phyloP scores from a whole-genome alignment of 2,113 vertebrate species.

The Vombatus ursinus region DNA sequence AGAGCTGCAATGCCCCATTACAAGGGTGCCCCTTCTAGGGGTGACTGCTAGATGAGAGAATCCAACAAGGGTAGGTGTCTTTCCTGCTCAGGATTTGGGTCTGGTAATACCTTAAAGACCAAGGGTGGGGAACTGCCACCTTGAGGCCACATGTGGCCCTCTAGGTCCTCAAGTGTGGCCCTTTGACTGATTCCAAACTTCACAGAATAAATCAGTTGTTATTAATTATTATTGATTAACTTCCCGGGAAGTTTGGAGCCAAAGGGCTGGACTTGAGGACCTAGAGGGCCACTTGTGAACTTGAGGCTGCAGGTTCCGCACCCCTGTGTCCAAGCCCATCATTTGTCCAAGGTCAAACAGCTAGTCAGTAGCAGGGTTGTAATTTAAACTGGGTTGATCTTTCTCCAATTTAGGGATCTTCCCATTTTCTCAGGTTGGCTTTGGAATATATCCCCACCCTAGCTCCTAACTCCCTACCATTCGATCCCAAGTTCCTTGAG shows the following conservation, averaged over 20 bases:
- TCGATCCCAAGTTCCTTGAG: neutral
- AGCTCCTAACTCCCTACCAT: neutral
- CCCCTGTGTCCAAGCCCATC: neutral
- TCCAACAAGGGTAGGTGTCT: neutral
- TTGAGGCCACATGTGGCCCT: neutral
- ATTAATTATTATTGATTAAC: too few relatives aligned
- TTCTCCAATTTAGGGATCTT: neutral
- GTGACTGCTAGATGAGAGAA: neutral
- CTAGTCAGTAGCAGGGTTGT: neutral
- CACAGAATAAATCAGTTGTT: too few relatives aligned
- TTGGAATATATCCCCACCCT: neutral
- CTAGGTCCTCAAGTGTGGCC: too few relatives aligned
- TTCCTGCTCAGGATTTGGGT: neutral
- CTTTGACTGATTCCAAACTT: too few relatives aligned
- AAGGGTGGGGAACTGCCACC: neutral
- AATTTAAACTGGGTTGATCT: neutral
- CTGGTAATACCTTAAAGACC: neutral
- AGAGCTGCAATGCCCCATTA: neutral
- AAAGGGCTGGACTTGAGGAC: too few relatives aligned
- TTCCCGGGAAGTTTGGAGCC: too few relatives aligned
- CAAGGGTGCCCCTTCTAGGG: neutral
- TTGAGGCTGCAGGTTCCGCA: too few relatives aligned
- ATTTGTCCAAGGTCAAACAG: neutral
- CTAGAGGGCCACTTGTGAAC: too few relatives aligned
- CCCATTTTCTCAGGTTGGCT: neutral